phyloP scores from a whole-genome alignment of 2,113 vertebrate species.

The Guaruba guarouba region DNA sequence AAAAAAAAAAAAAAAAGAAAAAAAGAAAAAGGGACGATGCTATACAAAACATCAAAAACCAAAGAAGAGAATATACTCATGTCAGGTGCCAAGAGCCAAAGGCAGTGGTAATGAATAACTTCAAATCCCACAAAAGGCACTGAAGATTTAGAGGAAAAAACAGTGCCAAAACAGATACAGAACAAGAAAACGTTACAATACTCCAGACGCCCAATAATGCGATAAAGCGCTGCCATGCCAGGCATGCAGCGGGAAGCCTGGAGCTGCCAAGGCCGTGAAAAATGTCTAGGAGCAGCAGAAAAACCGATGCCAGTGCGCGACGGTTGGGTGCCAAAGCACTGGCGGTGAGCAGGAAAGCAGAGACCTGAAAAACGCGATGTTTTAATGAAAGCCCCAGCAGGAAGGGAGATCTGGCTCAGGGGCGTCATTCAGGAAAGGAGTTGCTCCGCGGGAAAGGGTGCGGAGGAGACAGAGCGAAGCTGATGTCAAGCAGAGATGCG shows the following conservation, averaged over 20 bases:
- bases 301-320: not conserved
- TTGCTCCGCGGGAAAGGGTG: not conserved
- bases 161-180: not conserved
- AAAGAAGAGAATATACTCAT: not conserved
- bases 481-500: not conserved
- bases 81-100: not conserved
- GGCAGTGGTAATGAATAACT: not conserved
- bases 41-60: not conserved
- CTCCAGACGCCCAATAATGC: not conserved
- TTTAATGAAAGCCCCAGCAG: not conserved
- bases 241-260: not conserved
- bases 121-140: not conserved
- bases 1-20: too few species aligned
- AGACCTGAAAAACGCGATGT: not conserved
- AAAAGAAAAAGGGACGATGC: fast-evolving
- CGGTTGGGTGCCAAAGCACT: not conserved
- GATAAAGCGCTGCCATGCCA: not conserved
- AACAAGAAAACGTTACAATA: fast-evolving
- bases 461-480: not conserved
- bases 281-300: not conserved
- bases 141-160: not conserved
- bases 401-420: not conserved
- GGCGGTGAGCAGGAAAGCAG: not conserved
- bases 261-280: not conserved
- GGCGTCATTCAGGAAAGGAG: not conserved